Base-by-base conservation (phyloP, 1,140 invertebrate species). In the Chrysoperla carnea region DNA sequence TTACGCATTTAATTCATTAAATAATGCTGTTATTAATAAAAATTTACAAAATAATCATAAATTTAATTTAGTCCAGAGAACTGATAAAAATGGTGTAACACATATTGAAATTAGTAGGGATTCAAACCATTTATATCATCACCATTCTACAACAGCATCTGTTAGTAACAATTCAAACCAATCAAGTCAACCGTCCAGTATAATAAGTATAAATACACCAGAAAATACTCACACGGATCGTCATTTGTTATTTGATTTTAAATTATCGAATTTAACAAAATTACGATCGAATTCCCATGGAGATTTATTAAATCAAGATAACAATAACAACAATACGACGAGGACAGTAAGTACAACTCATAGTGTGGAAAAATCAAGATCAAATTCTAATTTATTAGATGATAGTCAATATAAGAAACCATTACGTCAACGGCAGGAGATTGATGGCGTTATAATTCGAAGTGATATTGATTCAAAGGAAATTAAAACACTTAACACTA, bases 71-170 rank as follows among this genome's bases (percentile, higher is more conserved):
- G 41, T 63, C 2, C 60, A 63, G 39, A 48, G 58, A 13, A 61
- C 57, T 15, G 61, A 63, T 40, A 50, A 54, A n/a, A 58, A 63
- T 47, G 61, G 61, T 6, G 52, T 63, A 9, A 63, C 60, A 4
- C 61, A 63, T 40, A 61, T 63, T 38, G 52, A 61, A 42, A 59
- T 63, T 6, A 52, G 55, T 6, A 48, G 55, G 12, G 51, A 57
- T 13, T 37, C 50, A 48, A 31, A 43, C 41, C 17, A 41, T 36
- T 33, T 49, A 46, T 15, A 12, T 41, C 8, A 12, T 35, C 17
- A n/a, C n/a, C n/a, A 29, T 42, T 2, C 14, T 27, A 14, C 6
- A 39, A 8, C 17, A 3, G 6, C 8, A 11, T 33, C 31, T 11
- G n/a, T 11, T 11, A 33, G 8, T 12, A 33, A 33, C 6, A 11